phyloP scores from a whole-genome alignment of 2,888 invertebrate species.

The Ophion costatus region DNA sequence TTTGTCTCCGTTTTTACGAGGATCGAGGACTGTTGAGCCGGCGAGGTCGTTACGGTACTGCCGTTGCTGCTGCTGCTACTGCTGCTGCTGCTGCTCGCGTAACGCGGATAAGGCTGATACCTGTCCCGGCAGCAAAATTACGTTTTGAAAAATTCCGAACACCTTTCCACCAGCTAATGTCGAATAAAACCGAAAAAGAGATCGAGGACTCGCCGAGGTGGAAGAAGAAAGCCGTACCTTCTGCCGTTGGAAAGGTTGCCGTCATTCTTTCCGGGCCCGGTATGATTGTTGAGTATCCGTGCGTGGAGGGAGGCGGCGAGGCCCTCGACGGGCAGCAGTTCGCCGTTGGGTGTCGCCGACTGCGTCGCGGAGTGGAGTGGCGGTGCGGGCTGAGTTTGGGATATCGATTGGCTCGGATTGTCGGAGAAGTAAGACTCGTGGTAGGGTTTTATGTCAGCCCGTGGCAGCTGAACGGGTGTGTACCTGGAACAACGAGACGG shows the following conservation, averaged over 20 bases:
- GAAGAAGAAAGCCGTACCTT: constrained; percentile 70
- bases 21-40: constrained; percentile 75
- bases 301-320: constrained; percentile 93
- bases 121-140: constrained; percentile 62
- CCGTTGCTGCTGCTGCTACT: constrained; percentile 73
- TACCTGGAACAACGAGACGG: constrained; percentile 78
- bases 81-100: constrained; percentile 72
- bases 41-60: constrained; percentile 72
- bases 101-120: constrained; percentile 81
- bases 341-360: constrained; percentile 76
- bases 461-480: constrained; percentile 86
- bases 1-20: constrained; percentile 78
- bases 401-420: constrained; percentile 79
- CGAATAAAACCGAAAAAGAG: no score
- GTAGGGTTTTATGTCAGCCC: constrained; percentile 90
- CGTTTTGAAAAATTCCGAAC: no score
- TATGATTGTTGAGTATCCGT: constrained; percentile 89
- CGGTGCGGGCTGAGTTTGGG: constrained; percentile 73
- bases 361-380: constrained; percentile 80
- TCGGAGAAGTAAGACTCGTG: constrained; percentile 89
- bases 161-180: no score
- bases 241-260: constrained; percentile 72
- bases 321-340: constrained; percentile 86
- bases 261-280: constrained; percentile 80
- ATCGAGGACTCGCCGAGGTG: no score